These are phyloP conservation scores for Tauraco erythrolophus DNA, from an alignment of 2,113 vertebrate species.

Conservation along the genomic window DNA sequence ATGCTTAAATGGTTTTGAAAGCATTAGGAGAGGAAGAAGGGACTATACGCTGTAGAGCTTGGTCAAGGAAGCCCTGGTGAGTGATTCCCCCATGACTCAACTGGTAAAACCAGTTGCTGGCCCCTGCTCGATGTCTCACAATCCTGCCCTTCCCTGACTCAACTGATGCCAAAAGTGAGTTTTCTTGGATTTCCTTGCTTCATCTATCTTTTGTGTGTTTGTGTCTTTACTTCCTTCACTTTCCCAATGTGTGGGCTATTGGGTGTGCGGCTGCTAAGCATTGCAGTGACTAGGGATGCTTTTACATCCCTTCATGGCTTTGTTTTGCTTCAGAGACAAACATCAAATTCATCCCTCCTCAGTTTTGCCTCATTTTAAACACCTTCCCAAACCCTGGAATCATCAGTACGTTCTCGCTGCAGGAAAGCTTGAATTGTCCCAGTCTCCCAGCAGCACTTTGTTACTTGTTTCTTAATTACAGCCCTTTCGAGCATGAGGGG, in stretches of 20 bases:
- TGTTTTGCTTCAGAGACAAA: not conserved
- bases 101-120: not conserved
- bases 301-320: not conserved
- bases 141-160: not conserved
- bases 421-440: not conserved
- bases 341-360: not conserved
- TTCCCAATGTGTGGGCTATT: accelerated
- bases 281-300: not conserved
- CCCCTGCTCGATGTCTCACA: not conserved
- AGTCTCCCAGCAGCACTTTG: not conserved
- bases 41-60: not conserved
- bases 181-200: not conserved
- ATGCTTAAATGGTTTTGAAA: not conserved
- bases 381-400: not conserved
- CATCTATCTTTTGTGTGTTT: accelerated
- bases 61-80: not conserved
- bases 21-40: not conserved
- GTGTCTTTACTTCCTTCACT: not conserved
- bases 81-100: not conserved
- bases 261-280: not conserved
- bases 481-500: accelerated
- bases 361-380: not conserved
- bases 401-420: not conserved
- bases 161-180: not conserved
- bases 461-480: not conserved